phyloP scores from a whole-genome alignment of 1,140 invertebrate genomes.

The Mycetomoellerius zeteki region DNA sequence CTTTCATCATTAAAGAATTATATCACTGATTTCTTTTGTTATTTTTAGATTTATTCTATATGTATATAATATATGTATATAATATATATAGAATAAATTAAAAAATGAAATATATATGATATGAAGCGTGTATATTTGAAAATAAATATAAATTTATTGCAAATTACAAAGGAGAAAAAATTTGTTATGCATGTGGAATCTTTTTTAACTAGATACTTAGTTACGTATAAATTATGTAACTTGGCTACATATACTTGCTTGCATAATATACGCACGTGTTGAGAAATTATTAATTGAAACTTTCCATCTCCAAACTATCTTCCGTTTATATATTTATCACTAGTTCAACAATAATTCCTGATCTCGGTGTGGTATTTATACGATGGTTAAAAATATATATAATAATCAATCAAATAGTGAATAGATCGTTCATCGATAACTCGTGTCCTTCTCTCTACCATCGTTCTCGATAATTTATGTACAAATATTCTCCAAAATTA shows the following conservation, averaged over 20 bases:
- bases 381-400: not conserved
- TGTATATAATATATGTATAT: not conserved
- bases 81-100: not conserved
- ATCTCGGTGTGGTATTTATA: not conserved
- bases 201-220: constrained; percentile 21
- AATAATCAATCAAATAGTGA: not conserved
- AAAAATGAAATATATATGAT: not conserved
- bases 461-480: not conserved
- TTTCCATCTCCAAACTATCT: constrained; percentile 22
- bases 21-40: not conserved
- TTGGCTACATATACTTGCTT: constrained; percentile 30
- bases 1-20: not conserved
- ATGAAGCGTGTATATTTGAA: not conserved
- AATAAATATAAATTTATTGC: not conserved
- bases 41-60: not conserved
- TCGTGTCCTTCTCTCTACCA: not conserved
- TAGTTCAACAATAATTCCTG: not conserved
- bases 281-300: constrained; percentile 37
- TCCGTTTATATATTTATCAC: constrained; percentile 3
- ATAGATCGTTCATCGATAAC: constrained; percentile 25
- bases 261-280: constrained; percentile 42
- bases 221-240: constrained; percentile 65
- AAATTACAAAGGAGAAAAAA: not conserved
- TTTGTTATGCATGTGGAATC: not conserved
- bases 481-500: not conserved